Conservation (phyloP, 2,888 invertebrate genomes). For the Caenorhabditis auriculariae region DNA sequence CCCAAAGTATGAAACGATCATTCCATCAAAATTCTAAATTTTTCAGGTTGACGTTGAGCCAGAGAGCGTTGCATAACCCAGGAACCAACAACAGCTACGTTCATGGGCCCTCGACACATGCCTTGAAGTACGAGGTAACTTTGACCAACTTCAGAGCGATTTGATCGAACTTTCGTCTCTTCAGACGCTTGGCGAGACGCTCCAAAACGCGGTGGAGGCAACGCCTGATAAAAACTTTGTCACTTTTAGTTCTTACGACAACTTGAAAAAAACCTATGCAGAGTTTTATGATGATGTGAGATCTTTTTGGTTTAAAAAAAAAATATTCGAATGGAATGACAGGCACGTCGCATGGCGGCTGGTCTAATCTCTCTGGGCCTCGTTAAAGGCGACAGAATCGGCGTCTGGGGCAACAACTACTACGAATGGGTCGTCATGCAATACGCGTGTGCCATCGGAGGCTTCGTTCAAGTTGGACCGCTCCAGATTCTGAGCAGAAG, state of each 20-base stretch:
- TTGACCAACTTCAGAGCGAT: too few species aligned
- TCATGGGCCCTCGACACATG: slow-evolving; percentile 51
- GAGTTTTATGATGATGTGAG: slow-evolving; percentile 58
- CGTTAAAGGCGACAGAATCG: slow-evolving; percentile 75
- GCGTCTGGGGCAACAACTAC: slow-evolving; percentile 79
- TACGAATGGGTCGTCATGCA: slow-evolving; percentile 77
- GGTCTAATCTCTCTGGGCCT: slow-evolving; percentile 70
- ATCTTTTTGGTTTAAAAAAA: background rate
- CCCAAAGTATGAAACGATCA: too few species aligned
- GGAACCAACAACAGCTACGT: slow-evolving; percentile 49
- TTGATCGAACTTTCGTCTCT: too few species aligned
- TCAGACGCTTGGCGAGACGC: slow-evolving; percentile 55
- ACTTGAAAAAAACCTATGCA: slow-evolving; percentile 51
- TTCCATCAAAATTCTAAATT: too few species aligned
- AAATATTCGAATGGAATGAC: slow-evolving; percentile 1
- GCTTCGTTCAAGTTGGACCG: slow-evolving; percentile 74
- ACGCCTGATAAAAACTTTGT: slow-evolving; percentile 57
- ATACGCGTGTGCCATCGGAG: slow-evolving; percentile 75
- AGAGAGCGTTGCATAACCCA: too few species aligned
- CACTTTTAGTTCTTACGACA: slow-evolving; percentile 45
- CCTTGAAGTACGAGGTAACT: slow-evolving; percentile 51
- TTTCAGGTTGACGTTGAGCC: too few species aligned
- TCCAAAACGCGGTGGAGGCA: slow-evolving; percentile 47
- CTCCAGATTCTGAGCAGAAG: background rate
- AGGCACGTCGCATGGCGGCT: slow-evolving; percentile 30